Percentiles rank a stretch among this genome's conserved stretches.
Evolutionary conservation across 1,140 invertebrate species (phyloP).

Genomic region (Drosophila santomea): DNA sequence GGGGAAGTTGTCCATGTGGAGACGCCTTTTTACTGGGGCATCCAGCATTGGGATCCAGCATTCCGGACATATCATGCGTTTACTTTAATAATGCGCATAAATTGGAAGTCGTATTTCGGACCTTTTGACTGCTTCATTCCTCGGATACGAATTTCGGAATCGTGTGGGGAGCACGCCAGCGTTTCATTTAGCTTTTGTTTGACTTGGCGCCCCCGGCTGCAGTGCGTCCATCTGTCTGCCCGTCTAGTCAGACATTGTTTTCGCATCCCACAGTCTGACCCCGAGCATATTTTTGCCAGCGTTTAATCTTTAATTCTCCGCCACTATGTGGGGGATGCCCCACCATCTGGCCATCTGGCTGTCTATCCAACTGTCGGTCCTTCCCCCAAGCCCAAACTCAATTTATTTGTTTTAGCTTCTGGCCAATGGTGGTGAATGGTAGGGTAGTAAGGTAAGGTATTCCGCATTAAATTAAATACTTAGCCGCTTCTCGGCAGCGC

Average conservation of each 20-base stretch:
- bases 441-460: slow-evolving; percentile 21
- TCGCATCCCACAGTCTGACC: slow-evolving; percentile 45
- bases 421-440: neutral
- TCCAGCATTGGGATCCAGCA: slow-evolving; percentile 9
- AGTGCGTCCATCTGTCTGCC: slow-evolving; percentile 33
- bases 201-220: slow-evolving; percentile 37
- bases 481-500: slow-evolving; percentile 34
- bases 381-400: slow-evolving; percentile 17
- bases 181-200: slow-evolving; percentile 80
- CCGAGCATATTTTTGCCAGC: slow-evolving; percentile 72
- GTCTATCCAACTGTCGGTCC: slow-evolving; percentile 64
- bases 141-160: slow-evolving; percentile 7
- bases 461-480: slow-evolving; percentile 78
- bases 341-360: slow-evolving; percentile 49
- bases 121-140: slow-evolving; percentile 79
- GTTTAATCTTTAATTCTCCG: slow-evolving; percentile 80
- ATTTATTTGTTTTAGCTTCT: slow-evolving; percentile 76
- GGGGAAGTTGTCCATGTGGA: slow-evolving; percentile 10
- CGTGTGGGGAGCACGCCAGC: slow-evolving; percentile 51
- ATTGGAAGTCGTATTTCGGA: slow-evolving; percentile 59
- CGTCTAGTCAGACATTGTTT: slow-evolving; percentile 69
- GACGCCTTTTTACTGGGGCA: slow-evolving; percentile 1
- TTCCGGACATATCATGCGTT: slow-evolving; percentile 71
- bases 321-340: slow-evolving; percentile 34
- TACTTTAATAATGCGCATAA: slow-evolving; percentile 79